These are phyloP conservation scores for Xiphophorus hellerii DNA, from an alignment of 2,113 vertebrate species.

Conservation along the genomic window DNA sequence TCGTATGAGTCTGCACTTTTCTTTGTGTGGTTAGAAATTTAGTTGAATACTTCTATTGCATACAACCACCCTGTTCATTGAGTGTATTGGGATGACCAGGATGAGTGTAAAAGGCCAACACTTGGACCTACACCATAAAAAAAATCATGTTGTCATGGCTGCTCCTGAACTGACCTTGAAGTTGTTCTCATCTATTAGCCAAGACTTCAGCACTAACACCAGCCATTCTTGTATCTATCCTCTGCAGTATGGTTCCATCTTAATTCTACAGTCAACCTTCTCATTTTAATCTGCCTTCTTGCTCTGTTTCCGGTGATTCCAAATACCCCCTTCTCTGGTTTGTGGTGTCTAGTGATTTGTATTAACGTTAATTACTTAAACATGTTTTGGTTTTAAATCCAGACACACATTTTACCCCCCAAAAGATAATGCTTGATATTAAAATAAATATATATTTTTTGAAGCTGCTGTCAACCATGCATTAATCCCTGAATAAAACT, in stretches of 20 bases:
- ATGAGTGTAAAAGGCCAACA: neutral
- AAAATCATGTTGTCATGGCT: conserved; percentile 29
- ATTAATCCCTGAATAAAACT: neutral
- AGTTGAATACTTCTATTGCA: neutral
- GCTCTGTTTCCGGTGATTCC: conserved; percentile 5
- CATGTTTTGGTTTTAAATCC: neutral
- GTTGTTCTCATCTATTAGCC: conserved; percentile 58
- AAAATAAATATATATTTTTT: neutral
- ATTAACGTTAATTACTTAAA: neutral
- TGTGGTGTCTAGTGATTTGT: neutral
- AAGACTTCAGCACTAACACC: conserved; percentile 15
- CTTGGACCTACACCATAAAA: too few relatives aligned
- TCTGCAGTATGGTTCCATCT: conserved; percentile 20
- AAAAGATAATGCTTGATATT: conserved; percentile 1
- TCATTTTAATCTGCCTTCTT: conserved; percentile 17
- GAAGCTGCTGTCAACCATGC: neutral
- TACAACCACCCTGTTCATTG: neutral
- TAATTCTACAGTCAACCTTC: conserved; percentile 27
- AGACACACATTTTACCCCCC: neutral
- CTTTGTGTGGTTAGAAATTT: neutral
- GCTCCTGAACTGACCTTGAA: conserved; percentile 58
- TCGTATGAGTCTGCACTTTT: neutral
- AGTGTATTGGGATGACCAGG: neutral
- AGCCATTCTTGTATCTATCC: conserved; percentile 24
- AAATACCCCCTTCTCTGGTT: neutral